phyloP scores from a whole-genome alignment of 2,797 vertebrate genomes.

The Antrozous pallidus region DNA sequence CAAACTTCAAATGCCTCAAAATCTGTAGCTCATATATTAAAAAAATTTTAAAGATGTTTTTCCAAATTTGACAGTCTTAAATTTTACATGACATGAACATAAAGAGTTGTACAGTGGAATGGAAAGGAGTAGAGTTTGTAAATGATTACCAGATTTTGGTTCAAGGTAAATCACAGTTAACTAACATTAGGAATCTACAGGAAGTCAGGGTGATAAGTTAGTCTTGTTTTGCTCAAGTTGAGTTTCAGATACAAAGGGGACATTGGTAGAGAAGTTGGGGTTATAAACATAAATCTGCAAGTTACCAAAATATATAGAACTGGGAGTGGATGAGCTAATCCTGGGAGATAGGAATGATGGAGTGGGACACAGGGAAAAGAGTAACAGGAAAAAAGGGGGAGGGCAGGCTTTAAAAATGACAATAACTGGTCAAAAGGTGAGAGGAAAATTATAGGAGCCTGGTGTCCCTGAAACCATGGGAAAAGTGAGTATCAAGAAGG shows the following conservation, averaged over 20 bases:
- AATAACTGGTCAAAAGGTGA: background rate
- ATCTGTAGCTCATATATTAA: background rate
- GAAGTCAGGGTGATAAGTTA: background rate
- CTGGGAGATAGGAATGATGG: background rate
- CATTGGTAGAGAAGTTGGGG: background rate
- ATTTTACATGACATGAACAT: background rate
- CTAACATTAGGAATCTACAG: background rate
- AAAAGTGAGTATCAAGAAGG: background rate
- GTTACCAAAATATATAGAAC: background rate
- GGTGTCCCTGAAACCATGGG: background rate
- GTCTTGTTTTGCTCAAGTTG: background rate
- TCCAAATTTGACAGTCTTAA: background rate
- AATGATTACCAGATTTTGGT: background rate
- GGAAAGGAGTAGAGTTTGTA: background rate
- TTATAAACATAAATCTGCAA: background rate
- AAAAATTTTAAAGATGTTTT: background rate
- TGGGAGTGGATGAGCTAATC: background rate
- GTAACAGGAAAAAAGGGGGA: background rate
- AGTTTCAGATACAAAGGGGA: background rate
- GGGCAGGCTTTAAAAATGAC: background rate
- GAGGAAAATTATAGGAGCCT: background rate
- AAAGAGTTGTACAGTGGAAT: background rate
- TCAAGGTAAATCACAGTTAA: background rate
- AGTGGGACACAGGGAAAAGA: background rate
- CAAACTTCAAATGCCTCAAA: background rate